Conservation (phyloP, 2,888 invertebrate species). For the Anticlea derivata region DNA sequence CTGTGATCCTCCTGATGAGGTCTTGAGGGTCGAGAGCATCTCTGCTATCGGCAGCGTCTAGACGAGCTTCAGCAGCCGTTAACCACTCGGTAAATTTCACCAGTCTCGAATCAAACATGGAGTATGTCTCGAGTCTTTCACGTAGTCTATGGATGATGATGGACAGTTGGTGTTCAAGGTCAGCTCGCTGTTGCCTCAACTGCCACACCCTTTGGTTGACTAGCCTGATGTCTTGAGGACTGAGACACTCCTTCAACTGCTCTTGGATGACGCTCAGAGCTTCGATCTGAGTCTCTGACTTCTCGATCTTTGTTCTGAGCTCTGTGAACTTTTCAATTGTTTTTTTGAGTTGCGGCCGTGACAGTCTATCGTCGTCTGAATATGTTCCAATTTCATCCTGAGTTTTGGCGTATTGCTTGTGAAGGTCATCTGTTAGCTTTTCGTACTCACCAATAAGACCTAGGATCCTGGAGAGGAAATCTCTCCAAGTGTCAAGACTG, state of each 20-base stretch:
- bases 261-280: constrained; percentile 89
- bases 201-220: constrained; percentile 91
- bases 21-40: constrained; percentile 88
- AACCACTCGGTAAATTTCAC: constrained; percentile 88
- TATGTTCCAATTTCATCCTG: constrained; percentile 85
- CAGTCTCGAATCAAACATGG: constrained; percentile 88
- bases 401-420: constrained; percentile 85
- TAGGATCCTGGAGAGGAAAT: constrained; percentile 88
- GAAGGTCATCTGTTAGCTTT: constrained; percentile 83
- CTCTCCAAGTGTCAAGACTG: constrained; percentile 91
- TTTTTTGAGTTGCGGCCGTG: constrained; percentile 85
- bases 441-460: constrained; percentile 86
- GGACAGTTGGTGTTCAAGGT: constrained; percentile 90
- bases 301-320: constrained; percentile 83
- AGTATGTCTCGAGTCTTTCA: constrained; percentile 88
- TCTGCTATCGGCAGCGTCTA: constrained; percentile 83
- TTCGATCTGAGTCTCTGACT: constrained; percentile 86
- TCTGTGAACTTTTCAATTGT: constrained; percentile 86
- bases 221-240: constrained; percentile 92
- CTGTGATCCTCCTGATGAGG: constrained; percentile 87
- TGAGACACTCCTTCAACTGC: constrained; percentile 92
- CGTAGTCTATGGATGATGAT: constrained; percentile 88
- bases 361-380: constrained; percentile 81
- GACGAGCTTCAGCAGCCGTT: constrained; percentile 86
- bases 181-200: constrained; percentile 90